A percentile compares a stretch with the other conserved stretches of the same genome.
Conservation (phyloP, 2,113 vertebrate species). For the Fregata magnificens region DNA sequence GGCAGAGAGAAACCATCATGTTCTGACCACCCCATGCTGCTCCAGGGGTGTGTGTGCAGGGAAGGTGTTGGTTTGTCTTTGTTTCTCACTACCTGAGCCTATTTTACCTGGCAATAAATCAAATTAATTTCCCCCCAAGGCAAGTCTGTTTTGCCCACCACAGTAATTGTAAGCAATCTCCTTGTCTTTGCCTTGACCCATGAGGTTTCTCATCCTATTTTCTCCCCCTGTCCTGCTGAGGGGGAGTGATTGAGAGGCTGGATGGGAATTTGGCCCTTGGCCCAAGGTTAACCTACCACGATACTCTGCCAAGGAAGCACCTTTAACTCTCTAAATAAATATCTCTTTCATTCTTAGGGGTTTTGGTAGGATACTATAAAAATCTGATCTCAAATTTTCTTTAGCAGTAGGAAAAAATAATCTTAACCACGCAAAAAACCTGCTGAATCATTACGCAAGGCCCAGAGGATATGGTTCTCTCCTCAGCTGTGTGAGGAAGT, state of each 20-base stretch:
- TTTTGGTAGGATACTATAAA: neutral
- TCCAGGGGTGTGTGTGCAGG: accelerated
- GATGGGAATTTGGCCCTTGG: neutral
- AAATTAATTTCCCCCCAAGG: neutral
- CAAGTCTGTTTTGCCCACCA: neutral
- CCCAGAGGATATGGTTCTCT: neutral
- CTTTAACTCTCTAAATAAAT: neutral
- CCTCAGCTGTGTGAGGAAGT: neutral
- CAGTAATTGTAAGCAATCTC: neutral
- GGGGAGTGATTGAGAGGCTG: neutral
- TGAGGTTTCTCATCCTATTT: neutral
- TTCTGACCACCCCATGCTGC: accelerated
- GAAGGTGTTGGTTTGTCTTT: neutral
- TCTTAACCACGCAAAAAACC: neutral
- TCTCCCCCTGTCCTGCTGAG: neutral
- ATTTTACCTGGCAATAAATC: neutral
- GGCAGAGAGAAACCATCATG: neutral
- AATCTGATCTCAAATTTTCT: neutral
- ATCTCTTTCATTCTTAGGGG: neutral
- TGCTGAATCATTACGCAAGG: neutral
- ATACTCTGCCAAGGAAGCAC: neutral
- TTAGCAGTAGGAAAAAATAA: neutral
- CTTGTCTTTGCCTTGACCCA: neutral
- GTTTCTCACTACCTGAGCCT: neutral
- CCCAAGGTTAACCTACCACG: neutral